These are phyloP conservation scores for Mastomys coucha DNA, from an alignment of 2,113 vertebrate species.

Conservation along the genomic window DNA sequence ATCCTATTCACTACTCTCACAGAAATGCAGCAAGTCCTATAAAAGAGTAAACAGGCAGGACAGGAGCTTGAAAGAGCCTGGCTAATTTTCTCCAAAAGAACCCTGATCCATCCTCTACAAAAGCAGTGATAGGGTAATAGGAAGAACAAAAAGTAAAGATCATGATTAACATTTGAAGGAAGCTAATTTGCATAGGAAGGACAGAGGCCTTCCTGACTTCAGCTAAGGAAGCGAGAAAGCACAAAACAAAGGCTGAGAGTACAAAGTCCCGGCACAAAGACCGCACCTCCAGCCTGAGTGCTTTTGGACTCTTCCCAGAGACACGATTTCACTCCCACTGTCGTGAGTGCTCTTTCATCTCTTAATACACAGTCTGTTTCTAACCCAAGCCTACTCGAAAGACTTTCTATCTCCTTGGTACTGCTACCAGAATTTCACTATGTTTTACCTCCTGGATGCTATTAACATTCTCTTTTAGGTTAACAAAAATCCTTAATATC, in stretches of 20 bases:
- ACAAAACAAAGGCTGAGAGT: too few species aligned
- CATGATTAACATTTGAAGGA: neutral
- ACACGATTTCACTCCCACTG: neutral
- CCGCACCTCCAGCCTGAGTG: too few species aligned
- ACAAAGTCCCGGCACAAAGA: neutral
- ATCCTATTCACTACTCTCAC: neutral
- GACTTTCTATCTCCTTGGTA: neutral
- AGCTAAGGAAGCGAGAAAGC: neutral
- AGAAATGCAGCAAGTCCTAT: neutral
- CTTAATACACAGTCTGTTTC: neutral
- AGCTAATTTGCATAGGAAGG: neutral
- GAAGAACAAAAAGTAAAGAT: neutral
- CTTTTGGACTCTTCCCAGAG: neutral
- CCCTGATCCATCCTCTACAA: too few species aligned
- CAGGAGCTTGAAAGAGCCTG: fast-evolving
- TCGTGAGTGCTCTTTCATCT: neutral
- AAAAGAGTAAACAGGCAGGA: neutral
- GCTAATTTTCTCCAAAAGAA: neutral
- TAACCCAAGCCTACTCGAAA: neutral
- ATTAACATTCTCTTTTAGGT: neutral
- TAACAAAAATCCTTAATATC: neutral
- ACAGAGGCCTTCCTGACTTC: neutral
- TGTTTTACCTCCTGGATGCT: neutral
- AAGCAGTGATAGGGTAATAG: neutral
- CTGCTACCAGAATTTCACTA: neutral